These are phyloP conservation scores for Ditylenchus dipsaci DNA, from an alignment of 1,140 invertebrate genomes.

Conservation along the genomic window DNA sequence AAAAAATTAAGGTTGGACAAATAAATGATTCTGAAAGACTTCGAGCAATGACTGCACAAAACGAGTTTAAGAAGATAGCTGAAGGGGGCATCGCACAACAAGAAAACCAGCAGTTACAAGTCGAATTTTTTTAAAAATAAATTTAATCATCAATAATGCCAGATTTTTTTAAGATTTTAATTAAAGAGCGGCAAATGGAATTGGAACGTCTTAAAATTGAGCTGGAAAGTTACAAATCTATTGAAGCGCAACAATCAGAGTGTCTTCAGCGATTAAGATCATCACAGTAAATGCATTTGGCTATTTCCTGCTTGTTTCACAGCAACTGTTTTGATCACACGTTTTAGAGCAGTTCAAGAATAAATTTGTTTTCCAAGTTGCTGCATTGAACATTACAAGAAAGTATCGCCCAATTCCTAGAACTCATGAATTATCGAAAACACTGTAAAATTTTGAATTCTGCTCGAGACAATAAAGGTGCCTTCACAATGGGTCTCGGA, in stretches of 20 bases:
- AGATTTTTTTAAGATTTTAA: slow-evolving; percentile 1
- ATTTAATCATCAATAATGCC: neutral
- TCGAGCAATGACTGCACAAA: slow-evolving; percentile 6
- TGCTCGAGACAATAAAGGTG: too few relatives aligned
- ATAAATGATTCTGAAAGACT: slow-evolving; percentile 3
- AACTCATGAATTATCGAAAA: too few relatives aligned
- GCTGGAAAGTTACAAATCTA: slow-evolving; percentile 1
- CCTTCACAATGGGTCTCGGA: too few relatives aligned
- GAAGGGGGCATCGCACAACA: neutral
- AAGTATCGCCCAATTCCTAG: too few relatives aligned
- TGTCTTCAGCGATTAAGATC: neutral
- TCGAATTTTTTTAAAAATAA: neutral
- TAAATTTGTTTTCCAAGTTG: too few relatives aligned
- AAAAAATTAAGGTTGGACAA: neutral
- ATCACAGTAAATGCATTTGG: neutral
- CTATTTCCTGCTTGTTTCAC: too few relatives aligned
- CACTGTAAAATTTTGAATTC: too few relatives aligned
- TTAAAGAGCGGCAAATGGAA: slow-evolving; percentile 2
- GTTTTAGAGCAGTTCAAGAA: too few relatives aligned
- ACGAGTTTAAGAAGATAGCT: neutral
- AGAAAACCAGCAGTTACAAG: slow-evolving; percentile 5
- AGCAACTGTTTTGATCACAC: too few relatives aligned
- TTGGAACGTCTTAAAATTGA: slow-evolving; percentile 7
- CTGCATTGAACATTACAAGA: too few relatives aligned
- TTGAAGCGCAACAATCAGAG: slow-evolving; percentile 1